Conservation (phyloP, 1,140 invertebrate genomes). For the Scaptomyza pallida region DNA sequence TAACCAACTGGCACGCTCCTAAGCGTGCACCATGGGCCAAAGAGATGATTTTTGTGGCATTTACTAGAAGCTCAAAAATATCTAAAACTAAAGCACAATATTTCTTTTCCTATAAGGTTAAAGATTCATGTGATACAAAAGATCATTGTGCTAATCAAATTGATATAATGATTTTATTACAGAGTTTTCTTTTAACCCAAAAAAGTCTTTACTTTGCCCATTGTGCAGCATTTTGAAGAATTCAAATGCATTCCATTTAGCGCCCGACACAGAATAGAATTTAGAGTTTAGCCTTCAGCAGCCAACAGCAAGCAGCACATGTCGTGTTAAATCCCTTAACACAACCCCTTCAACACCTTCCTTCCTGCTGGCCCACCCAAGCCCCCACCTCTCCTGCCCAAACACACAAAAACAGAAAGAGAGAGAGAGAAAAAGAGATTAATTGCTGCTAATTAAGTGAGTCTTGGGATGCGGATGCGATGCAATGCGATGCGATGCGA, state of each 20-base stretch:
- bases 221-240: background rate
- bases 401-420: too few relatives aligned
- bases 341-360: background rate
- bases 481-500: background rate
- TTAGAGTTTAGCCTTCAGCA: background rate
- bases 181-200: too few relatives aligned
- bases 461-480: conserved; percentile 24
- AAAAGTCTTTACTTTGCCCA: background rate
- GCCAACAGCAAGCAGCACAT: conserved; percentile 2
- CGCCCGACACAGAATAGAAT: conserved; percentile 15
- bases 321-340: conserved; percentile 1
- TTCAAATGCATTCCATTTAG: conserved; percentile 35
- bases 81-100: too few relatives aligned
- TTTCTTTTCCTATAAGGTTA: too few relatives aligned
- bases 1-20: conserved; percentile 27
- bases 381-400: background rate
- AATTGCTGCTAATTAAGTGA: conserved; percentile 57
- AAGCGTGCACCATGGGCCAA: background rate
- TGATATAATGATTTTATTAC: too few relatives aligned
- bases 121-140: too few relatives aligned
- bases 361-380: too few relatives aligned
- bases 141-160: too few relatives aligned
- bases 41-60: background rate
- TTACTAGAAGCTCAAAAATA: too few relatives aligned
- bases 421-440: too few relatives aligned